phyloP scores from a whole-genome alignment of 92 coral and sea anemone genomes.

The Zoanthus sociatus region DNA sequence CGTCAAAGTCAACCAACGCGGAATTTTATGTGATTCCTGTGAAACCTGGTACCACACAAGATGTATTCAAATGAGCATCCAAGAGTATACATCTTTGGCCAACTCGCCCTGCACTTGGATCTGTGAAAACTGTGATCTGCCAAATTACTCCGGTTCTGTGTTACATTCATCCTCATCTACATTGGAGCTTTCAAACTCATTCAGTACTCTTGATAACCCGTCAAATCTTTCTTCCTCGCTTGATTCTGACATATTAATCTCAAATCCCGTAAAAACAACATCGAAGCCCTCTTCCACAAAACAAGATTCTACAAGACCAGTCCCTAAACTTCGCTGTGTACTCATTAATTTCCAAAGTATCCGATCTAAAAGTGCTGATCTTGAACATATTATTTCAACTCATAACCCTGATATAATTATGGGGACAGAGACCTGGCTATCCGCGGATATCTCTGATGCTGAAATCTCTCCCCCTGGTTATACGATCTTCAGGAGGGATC shows the following conservation, averaged over 20 bases:
- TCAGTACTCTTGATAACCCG: conserved; percentile 34
- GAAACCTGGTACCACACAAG: conserved; percentile 30
- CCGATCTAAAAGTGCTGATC: conserved; percentile 56
- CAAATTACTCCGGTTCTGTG: conserved; percentile 33
- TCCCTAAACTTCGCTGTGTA: conserved; percentile 54
- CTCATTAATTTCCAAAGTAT: conserved; percentile 52
- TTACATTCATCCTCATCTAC: conserved; percentile 37
- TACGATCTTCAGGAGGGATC: conserved; percentile 63
- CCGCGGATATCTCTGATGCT: conserved; percentile 47
- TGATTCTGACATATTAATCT: conserved; percentile 32
- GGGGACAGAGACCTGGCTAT: conserved; percentile 56
- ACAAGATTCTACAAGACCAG: conserved; percentile 30
- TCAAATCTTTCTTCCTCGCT: conserved; percentile 30
- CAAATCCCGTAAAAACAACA: conserved; percentile 34
- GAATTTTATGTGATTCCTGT: conserved; percentile 46
- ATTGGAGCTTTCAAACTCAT: conserved; percentile 38
- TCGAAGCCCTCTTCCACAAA: conserved; percentile 44
- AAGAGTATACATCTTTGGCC: conserved; percentile 31
- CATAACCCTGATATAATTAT: conserved; percentile 56
- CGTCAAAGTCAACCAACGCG: conserved; percentile 39
- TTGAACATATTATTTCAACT: conserved; percentile 48
- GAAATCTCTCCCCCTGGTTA: conserved; percentile 60
- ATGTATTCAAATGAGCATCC: conserved; percentile 9
- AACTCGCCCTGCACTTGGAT: conserved; percentile 50
- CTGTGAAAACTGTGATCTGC: conserved; percentile 34